Percentiles rank a stretch among this genome's conserved stretches.
Conservation (phyloP, 2,113 vertebrate genomes). For the Cheilinus undulatus region DNA sequence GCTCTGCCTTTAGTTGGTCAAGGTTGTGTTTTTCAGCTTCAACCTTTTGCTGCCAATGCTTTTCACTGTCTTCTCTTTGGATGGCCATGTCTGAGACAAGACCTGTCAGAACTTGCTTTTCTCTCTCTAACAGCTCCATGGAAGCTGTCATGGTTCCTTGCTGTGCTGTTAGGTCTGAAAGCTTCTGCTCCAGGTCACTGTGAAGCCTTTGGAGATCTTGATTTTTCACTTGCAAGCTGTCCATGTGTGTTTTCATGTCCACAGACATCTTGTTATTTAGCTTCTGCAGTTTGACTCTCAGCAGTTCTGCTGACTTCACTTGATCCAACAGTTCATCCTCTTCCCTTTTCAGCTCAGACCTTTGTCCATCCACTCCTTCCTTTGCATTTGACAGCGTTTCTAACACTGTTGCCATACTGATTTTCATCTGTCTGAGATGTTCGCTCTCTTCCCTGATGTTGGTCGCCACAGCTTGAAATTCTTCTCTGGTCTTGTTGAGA, state of each 20-base stretch:
- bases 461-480: conserved; percentile 1
- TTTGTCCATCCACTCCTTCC: neutral
- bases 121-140: neutral
- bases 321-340: neutral
- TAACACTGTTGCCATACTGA: conserved; percentile 1
- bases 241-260: neutral
- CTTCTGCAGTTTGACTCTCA: neutral
- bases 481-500: conserved; percentile 24
- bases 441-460: conserved; percentile 21
- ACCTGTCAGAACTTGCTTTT: neutral
- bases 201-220: too few species aligned
- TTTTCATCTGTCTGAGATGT: conserved; percentile 22
- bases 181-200: neutral
- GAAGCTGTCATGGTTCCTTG: neutral
- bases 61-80: neutral
- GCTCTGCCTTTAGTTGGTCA: neutral
- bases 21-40: neutral
- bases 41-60: neutral
- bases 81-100: neutral
- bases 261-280: neutral
- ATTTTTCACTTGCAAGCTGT: too few species aligned
- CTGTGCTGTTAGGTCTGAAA: neutral
- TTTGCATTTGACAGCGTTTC: neutral
- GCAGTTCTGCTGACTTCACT: neutral
- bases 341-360: neutral